Conservation (phyloP, 2,113 vertebrate genomes). For the Cercopithecus mona region DNA sequence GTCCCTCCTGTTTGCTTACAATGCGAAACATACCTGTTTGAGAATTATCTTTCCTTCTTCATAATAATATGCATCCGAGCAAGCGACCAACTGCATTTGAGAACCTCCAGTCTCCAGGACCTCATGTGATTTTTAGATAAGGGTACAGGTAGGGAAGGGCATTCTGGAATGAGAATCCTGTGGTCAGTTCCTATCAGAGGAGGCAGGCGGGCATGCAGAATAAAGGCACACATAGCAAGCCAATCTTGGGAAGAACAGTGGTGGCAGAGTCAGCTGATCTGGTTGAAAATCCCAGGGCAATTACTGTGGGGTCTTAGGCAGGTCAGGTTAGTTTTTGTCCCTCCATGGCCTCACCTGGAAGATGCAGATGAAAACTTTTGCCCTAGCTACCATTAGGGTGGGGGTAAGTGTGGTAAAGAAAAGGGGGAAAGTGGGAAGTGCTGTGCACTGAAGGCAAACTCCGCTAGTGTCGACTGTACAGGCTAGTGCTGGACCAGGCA, state of each 20-base stretch:
- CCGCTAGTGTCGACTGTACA: accelerated
- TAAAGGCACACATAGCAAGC: neutral
- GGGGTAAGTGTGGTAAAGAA: neutral
- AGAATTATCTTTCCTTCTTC: neutral
- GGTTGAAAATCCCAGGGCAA: neutral
- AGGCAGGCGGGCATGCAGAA: neutral
- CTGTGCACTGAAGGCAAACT: neutral
- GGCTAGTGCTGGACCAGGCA: neutral
- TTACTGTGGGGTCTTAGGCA: neutral
- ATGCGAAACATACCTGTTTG: neutral
- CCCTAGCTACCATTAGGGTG: neutral
- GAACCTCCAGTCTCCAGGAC: neutral
- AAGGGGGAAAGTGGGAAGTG: neutral
- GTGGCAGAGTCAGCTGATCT: neutral
- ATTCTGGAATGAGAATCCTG: neutral
- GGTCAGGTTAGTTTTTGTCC: neutral
- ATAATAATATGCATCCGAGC: neutral
- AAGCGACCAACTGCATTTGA: neutral
- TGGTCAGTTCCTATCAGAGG: neutral
- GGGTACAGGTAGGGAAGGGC: neutral
- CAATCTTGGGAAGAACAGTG: neutral
- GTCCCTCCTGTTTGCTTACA: neutral
- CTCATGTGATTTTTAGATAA: neutral
- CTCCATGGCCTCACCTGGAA: neutral
- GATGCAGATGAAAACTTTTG: neutral